A percentile compares a stretch with the other conserved stretches of the same genome.
Evolutionary conservation across 2,888 invertebrate species (phyloP).

Genomic region (Tetranychus truncatus): DNA sequence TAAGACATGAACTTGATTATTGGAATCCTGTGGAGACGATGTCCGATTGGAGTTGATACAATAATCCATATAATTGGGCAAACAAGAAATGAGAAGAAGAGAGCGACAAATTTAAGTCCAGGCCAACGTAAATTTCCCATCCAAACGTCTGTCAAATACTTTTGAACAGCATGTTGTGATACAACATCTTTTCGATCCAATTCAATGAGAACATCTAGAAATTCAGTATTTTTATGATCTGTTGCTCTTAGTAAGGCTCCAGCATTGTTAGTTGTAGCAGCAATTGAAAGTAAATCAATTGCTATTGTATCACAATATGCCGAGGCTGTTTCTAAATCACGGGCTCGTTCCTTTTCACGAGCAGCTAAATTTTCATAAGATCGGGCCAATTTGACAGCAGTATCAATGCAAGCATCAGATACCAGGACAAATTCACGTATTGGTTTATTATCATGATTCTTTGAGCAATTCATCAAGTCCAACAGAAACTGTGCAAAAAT

Average conservation of each 20-base stretch:
- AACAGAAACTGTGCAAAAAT: constrained; percentile 55
- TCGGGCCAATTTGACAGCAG: constrained; percentile 89
- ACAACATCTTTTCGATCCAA: constrained; percentile 92
- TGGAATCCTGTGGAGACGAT: constrained; percentile 91
- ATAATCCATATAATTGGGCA: constrained; percentile 92
- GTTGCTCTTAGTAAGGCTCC: constrained; percentile 84
- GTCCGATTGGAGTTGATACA: constrained; percentile 80
- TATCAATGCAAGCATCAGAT: constrained; percentile 97
- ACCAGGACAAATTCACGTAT: constrained; percentile 92
- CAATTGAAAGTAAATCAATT: constrained; percentile 76
- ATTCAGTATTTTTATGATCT: constrained; percentile 79
- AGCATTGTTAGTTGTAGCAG: constrained; percentile 82
- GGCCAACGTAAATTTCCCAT: constrained; percentile 90
- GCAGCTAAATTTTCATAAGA: constrained; percentile 44
- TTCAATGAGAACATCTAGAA: constrained; percentile 88
- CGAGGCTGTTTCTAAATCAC: constrained; percentile 83
- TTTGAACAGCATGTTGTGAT: constrained; percentile 88
- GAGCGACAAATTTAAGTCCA: constrained; percentile 75
- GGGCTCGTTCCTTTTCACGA: constrained; percentile 88
- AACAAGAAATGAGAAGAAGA: constrained; percentile 75
- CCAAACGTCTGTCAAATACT: constrained; percentile 81
- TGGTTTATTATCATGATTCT: constrained; percentile 79
- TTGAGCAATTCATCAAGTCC: constrained; percentile 93
- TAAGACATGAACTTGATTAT: constrained; percentile 99
- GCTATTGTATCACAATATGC: constrained; percentile 96